These are phyloP conservation scores for Orthosia gothica DNA, from an alignment of 2,888 invertebrate species.

Conservation along the genomic window DNA sequence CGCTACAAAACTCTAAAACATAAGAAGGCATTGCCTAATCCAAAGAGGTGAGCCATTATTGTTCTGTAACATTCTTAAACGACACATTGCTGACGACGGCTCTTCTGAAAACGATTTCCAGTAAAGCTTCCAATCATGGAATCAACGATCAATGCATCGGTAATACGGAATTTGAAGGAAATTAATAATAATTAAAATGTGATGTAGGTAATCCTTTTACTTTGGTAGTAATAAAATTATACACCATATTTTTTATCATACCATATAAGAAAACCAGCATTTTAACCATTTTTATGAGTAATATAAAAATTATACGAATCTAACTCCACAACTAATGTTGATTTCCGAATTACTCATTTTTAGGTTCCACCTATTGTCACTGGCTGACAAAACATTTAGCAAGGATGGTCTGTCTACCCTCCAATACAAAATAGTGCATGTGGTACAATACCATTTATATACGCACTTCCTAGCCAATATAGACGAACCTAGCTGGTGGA, in stretches of 20 bases:
- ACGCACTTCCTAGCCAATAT: slow-evolving; percentile 96
- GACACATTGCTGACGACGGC: too few species aligned
- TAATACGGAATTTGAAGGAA: too few species aligned
- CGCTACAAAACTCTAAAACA: slow-evolving; percentile 99
- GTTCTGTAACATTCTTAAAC: too few species aligned
- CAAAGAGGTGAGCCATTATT: slow-evolving; percentile 93
- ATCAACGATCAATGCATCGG: too few species aligned
- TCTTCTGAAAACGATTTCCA: too few species aligned
- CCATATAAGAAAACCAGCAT: too few species aligned
- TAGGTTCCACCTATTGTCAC: slow-evolving; percentile 96
- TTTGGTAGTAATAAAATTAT: too few species aligned
- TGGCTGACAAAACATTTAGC: slow-evolving; percentile 95
- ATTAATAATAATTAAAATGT: too few species aligned
- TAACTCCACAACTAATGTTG: neutral
- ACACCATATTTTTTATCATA: too few species aligned
- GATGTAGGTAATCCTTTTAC: too few species aligned
- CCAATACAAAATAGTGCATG: slow-evolving; percentile 94
- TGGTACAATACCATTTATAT: slow-evolving; percentile 94
- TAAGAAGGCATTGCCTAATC: slow-evolving; percentile 97
- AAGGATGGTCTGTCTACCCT: slow-evolving; percentile 97
- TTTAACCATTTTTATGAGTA: too few species aligned
- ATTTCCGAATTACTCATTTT: slow-evolving; percentile 65
- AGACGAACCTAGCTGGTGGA: slow-evolving; percentile 94
- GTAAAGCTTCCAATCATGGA: too few species aligned
- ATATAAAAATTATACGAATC: neutral